Base-by-base conservation (phyloP, 2,113 vertebrate species). In the Callospermophilus lateralis region DNA sequence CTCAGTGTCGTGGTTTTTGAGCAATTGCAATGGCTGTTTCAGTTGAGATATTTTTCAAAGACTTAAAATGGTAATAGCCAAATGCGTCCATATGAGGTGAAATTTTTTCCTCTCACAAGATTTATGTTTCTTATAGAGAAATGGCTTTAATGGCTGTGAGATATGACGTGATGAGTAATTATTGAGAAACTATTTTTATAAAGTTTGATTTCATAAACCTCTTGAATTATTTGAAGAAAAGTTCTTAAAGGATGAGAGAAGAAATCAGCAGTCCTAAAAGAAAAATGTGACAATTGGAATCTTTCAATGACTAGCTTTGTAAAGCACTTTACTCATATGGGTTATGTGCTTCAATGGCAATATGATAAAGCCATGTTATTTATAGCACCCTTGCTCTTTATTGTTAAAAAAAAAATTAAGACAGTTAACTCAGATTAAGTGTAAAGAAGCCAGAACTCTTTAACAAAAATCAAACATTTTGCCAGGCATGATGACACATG, bases 21-120 rank as follows among this genome's bases (percentile, higher is more conserved):
- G 24, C 61, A 90, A 90, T 34, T 78, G 63, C 48, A 53, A 11
- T 81, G 70, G 22, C 65, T 95, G 19, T 96, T 97, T 92, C 93
- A 90, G 68, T 74, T 90, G 83, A 96, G 73, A n/a, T 70, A 85
- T 80, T 94, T 97, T 95, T 92, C 67, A 72, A 78, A 93, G 89
- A 84, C 86, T 92, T 81, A 72, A 92, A 94, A 96, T 80, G 63
- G 65, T 84, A 67, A 79, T 94, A 86, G n/a, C 30, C 65, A 63
- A 95, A 68, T 90, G 17, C 39, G 86, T 81, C 55, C 63, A 20
- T 74, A 37, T 45, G 72, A 95, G 42, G 79, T 34, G 37, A 48
- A 10, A 86, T 58, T 48, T 89, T 45, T 92, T 55, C 30, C 65
- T 92, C 70, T 81, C 48, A 32, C 10, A 65, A 91, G 78, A 22